These are phyloP conservation scores for Mamestra brassicae DNA, from an alignment of 2,888 invertebrate species.

Conservation along the genomic window DNA sequence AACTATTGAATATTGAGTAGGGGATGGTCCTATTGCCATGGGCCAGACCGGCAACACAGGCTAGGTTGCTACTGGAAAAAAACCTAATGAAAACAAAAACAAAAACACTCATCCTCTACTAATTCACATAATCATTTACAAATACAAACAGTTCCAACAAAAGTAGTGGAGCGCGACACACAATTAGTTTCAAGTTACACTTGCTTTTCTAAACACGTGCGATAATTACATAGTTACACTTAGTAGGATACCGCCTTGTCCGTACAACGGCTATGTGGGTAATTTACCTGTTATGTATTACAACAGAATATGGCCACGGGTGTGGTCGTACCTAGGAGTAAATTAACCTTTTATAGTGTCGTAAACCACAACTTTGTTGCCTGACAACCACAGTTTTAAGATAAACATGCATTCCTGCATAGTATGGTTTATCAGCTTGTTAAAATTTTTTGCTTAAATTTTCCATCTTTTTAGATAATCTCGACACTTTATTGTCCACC, in stretches of 20 bases:
- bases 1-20: too few species aligned
- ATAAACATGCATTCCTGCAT: too few species aligned
- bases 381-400: neutral
- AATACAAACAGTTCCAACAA: slow-evolving; percentile 23
- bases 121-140: neutral
- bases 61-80: neutral
- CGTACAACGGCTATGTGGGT: slow-evolving; percentile 3
- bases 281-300: slow-evolving; percentile 19
- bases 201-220: slow-evolving; percentile 63
- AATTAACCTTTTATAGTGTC: slow-evolving; percentile 47
- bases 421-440: neutral
- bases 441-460: neutral
- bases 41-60: too few species aligned
- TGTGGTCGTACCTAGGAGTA: slow-evolving; percentile 12
- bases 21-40: neutral
- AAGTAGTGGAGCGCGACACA: slow-evolving; percentile 52
- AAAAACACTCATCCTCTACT: neutral
- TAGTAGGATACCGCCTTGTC: slow-evolving; percentile 23
- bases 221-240: slow-evolving; percentile 55
- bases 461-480: too few species aligned
- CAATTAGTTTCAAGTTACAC: slow-evolving; percentile 69
- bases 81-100: neutral
- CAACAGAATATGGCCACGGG: slow-evolving; percentile 12
- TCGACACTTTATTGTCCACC: too few species aligned
- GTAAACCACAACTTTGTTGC: slow-evolving; percentile 23